Conservation (phyloP, 2,888 invertebrate genomes). For the Osmoderma eremita region DNA sequence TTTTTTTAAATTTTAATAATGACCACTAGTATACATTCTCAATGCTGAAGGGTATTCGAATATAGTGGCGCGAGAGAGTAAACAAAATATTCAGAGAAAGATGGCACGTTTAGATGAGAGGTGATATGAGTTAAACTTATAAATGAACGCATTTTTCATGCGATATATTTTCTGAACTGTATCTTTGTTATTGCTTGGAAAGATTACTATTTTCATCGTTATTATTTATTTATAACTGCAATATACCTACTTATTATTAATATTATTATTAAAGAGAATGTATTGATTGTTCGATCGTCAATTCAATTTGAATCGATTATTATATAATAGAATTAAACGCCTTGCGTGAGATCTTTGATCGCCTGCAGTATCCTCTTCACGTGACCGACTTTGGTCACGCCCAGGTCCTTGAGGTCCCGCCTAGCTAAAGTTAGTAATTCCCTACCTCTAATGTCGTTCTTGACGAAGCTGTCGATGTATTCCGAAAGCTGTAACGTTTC, state of each 20-base stretch:
- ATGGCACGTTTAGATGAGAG: neutral
- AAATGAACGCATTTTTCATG: neutral
- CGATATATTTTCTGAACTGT: constrained; percentile 2
- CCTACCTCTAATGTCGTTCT: constrained; percentile 91
- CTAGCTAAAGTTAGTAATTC: constrained; percentile 88
- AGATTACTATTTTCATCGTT: constrained; percentile 22
- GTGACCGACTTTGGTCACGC: constrained; percentile 95
- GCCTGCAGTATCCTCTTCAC: constrained; percentile 94
- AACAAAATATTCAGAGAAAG: neutral
- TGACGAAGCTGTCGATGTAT: constrained; percentile 89
- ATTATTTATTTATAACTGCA: constrained; percentile 13
- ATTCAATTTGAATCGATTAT: constrained; percentile 2
- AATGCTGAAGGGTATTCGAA: neutral
- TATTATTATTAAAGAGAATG: constrained; percentile 32
- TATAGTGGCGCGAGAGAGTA: neutral
- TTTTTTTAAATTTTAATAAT: neutral
- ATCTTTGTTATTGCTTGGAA: constrained; percentile 26
- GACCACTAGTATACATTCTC: constrained; percentile 33
- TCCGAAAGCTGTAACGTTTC: constrained; percentile 88
- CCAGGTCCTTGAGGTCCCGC: constrained; percentile 88
- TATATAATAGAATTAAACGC: constrained; percentile 56
- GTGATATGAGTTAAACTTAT: constrained; percentile 1
- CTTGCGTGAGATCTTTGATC: constrained; percentile 79
- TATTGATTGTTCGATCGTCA: constrained; percentile 35
- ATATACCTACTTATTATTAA: too few species aligned